A percentile compares a stretch with the other conserved stretches of the same genome.
These are phyloP conservation scores for Clarias pachynema DNA, from an alignment of 2,797 vertebrate genomes.

Conservation along the genomic window DNA sequence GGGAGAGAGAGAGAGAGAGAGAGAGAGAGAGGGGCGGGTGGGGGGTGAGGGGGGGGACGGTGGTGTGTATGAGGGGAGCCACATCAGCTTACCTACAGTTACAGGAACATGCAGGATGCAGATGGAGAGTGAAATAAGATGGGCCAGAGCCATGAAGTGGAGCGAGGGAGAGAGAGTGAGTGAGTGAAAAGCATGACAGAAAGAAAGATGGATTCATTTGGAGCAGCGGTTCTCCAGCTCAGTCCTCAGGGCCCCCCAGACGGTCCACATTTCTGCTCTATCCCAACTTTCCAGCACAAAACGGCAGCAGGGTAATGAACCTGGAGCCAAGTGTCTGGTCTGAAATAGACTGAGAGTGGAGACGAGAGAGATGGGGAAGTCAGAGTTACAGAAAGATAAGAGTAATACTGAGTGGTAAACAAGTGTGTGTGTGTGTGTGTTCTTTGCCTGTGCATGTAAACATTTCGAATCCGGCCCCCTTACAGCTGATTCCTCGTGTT, in stretches of 20 bases:
- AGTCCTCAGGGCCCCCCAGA: slow-evolving; percentile 4
- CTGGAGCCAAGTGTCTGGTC: slow-evolving; percentile 11
- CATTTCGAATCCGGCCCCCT: slow-evolving; percentile 26
- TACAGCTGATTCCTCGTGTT: slow-evolving; percentile 40
- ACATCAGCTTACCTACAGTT: background rate
- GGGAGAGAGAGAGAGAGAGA: slow-evolving; percentile 28
- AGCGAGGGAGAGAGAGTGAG: background rate
- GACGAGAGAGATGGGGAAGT: background rate
- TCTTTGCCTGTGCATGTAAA: background rate
- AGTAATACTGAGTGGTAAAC: background rate
- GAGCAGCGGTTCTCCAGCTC: background rate
- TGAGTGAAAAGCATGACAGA: slow-evolving; percentile 1
- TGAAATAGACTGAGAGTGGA: slow-evolving; percentile 53
- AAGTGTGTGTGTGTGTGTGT: slow-evolving; percentile 14
- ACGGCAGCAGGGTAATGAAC: slow-evolving; percentile 15
- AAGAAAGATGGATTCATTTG: slow-evolving; percentile 37
- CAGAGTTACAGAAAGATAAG: background rate
- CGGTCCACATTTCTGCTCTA: background rate
- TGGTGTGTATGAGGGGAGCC: background rate
- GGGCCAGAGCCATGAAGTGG: background rate
- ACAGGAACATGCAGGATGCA: slow-evolving; percentile 36
- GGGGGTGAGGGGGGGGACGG: no score
- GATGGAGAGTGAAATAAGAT: slow-evolving; percentile 59
- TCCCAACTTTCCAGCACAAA: background rate
- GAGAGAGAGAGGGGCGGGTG: background rate